These are phyloP conservation scores for Diploptera punctata DNA, from an alignment of 2,888 invertebrate genomes.

Conservation along the genomic window DNA sequence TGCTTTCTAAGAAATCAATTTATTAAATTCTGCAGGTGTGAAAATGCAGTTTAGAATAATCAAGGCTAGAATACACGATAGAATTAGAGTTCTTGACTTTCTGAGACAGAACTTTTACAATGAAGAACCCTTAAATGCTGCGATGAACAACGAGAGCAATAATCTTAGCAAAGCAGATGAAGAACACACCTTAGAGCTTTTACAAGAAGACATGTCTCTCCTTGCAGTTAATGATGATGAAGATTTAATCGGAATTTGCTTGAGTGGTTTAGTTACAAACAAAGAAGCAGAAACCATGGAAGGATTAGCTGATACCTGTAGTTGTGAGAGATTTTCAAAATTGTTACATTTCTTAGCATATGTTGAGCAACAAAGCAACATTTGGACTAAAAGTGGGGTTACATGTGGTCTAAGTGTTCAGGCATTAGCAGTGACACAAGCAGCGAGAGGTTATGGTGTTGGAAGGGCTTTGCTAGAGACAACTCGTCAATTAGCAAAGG, in stretches of 20 bases:
- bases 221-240: conserved; percentile 1
- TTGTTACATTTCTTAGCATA: conserved; percentile 8
- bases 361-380: background rate
- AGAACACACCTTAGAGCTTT: background rate
- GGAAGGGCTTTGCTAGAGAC: background rate
- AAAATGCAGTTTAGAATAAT: background rate
- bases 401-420: conserved; percentile 7
- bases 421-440: conserved; percentile 6
- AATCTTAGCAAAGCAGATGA: background rate
- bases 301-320: background rate
- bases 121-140: background rate
- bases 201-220: background rate
- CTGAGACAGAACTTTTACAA: conserved; percentile 16
- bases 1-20: no score
- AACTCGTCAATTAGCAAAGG: background rate
- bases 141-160: conserved; percentile 8
- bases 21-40: no score
- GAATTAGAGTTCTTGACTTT: background rate
- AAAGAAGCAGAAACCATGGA: background rate
- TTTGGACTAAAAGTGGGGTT: conserved; percentile 15
- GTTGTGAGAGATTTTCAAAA: background rate
- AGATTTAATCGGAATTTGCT: background rate
- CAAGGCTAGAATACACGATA: background rate
- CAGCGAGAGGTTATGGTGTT: background rate
- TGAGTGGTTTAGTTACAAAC: background rate